A percentile compares a stretch with the other conserved stretches of the same genome.
Evolutionary conservation across 2,113 vertebrate species (phyloP).

Genomic region (Promerops cafer): DNA sequence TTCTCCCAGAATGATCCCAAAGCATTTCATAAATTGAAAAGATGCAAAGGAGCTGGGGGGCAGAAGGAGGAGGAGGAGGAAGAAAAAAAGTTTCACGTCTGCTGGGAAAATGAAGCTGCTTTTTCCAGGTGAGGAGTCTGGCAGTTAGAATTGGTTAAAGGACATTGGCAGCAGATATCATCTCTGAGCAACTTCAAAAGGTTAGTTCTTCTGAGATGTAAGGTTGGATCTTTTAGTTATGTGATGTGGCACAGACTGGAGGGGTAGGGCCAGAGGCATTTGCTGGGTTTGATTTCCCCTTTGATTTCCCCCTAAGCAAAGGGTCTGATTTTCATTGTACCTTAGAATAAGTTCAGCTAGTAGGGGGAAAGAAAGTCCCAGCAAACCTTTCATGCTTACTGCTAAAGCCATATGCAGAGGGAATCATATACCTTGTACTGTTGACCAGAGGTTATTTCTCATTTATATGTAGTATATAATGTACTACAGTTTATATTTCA

Average conservation of each 20-base stretch:
- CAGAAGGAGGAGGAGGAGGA: not conserved
- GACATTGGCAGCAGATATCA: not conserved
- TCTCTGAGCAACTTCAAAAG: not conserved
- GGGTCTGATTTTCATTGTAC: not conserved
- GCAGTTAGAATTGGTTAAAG: not conserved
- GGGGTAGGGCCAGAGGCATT: not conserved
- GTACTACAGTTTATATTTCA: not conserved
- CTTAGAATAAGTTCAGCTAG: not conserved
- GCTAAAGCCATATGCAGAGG: not conserved
- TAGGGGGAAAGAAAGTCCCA: not conserved
- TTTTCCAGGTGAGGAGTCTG: not conserved
- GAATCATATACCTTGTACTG: not conserved
- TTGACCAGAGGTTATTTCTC: not conserved
- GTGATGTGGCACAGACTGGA: not conserved
- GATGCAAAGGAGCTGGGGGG: not conserved
- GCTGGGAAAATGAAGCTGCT: not conserved
- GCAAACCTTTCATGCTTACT: not conserved
- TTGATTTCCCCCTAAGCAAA: not conserved
- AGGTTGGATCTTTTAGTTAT: not conserved
- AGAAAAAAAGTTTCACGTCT: not conserved
- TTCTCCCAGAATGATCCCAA: not conserved
- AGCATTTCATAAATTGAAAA: conserved; percentile 9
- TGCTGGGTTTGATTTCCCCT: not conserved
- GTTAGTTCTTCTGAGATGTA: not conserved
- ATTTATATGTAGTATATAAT: not conserved